Base-by-base conservation (phyloP, 2,888 invertebrate genomes). In the Flabesymbios commensalis region DNA sequence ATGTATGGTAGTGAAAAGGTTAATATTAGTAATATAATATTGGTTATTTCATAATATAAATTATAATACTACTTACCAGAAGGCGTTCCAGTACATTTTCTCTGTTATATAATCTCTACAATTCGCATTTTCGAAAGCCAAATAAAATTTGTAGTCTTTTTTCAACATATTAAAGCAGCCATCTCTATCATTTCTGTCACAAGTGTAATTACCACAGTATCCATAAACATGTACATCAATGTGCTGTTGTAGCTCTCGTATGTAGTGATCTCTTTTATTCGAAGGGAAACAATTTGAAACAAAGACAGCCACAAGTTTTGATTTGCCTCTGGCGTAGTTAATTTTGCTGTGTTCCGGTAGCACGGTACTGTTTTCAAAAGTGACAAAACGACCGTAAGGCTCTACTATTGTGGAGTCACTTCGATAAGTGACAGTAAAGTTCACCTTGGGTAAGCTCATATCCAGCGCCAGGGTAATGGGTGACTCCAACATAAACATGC, bases 261-360 rank as follows among this genome's bases (percentile, higher is more conserved):
- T 96, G 83, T 91, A 96, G 72, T 92, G 90, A 63, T 94, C 85
- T 14, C 97, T 88, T 2, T 90, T 90, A 82, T 97, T 97, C 57
- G 92, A 87, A 2, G 96, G 94, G 67, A 92, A 93, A 80, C 97
- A 97, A 84, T 97, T 97, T 39, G 96, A 96, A 57, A 97, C 96
- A 84, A 97, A 97, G 97, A 96, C 97, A 57, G 96, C 97, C 4
- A 96, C 83, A 90, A 88, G 91, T 84, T 91, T 93, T 41, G 94
- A 94, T 83, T 96, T 96, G 79, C 94, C 94, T 0, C 91, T 91
- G 1, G 80, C 78, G 39, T 59, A 66, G 47, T 67, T n/a, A n/a
- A n/a, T n/a, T n/a, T n/a, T n/a, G n/a, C n/a, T n/a, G n/a, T n/a
- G n/a, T n/a, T n/a, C n/a, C n/a, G n/a, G n/a, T n/a, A n/a, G n/a